phyloP scores from a whole-genome alignment of 1,140 invertebrate genomes.

The Colletes gigas region DNA sequence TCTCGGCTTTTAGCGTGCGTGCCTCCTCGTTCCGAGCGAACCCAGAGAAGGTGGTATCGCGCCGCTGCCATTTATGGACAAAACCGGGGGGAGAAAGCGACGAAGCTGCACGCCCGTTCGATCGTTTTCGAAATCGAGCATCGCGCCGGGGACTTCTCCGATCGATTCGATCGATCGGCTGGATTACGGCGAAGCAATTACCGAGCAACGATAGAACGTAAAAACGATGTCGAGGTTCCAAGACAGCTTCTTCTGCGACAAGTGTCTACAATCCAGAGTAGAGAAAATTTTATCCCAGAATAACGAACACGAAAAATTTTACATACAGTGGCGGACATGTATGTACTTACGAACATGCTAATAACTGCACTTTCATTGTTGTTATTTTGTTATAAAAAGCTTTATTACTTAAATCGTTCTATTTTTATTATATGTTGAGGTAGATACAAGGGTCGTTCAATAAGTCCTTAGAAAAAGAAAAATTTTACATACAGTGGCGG shows the following conservation, averaged over 20 bases:
- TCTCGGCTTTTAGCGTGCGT: neutral
- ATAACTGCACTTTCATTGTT: no score
- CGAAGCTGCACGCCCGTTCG: neutral
- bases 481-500: no score
- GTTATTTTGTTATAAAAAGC: no score
- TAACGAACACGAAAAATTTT: no score
- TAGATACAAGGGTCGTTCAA: no score
- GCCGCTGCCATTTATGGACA: conserved; percentile 42
- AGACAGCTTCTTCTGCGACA: neutral
- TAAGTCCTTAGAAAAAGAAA: no score
- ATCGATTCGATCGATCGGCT: conserved; percentile 21
- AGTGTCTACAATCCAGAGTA: no score
- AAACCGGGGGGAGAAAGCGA: conserved; percentile 29
- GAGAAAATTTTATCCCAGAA: no score
- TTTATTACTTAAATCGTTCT: no score
- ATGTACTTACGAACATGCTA: no score
- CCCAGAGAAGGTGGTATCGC: conserved; percentile 27
- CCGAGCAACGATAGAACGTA: neutral
- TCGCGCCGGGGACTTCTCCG: conserved; percentile 11
- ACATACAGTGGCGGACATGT: no score
- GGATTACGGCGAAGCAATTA: conserved; percentile 4
- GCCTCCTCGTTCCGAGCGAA: conserved; percentile 4
- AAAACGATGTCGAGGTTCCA: neutral
- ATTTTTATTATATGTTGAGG: no score
- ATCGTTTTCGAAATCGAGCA: conserved; percentile 25